Conservation (phyloP, 2,888 invertebrate genomes). For the Oxytorus armatus region DNA sequence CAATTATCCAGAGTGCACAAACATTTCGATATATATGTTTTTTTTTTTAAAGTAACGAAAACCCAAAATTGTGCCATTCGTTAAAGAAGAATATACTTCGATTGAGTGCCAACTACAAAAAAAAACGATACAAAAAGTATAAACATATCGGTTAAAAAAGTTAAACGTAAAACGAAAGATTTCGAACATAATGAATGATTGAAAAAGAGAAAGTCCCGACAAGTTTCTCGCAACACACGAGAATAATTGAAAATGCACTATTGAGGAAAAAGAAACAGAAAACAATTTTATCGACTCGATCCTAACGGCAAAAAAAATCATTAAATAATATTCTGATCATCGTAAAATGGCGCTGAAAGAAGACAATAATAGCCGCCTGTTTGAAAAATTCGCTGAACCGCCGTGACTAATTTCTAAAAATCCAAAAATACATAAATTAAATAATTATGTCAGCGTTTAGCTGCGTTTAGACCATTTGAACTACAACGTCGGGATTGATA, state of each 20-base stretch:
- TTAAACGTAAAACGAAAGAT: conserved; percentile 10
- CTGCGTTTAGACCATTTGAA: no score
- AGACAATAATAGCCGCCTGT: no score
- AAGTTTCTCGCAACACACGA: conserved; percentile 1
- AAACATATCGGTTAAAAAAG: no score
- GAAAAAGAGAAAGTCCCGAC: not conserved
- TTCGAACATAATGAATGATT: not conserved
- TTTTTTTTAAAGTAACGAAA: not conserved
- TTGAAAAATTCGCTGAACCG: no score
- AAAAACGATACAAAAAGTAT: conserved; percentile 35
- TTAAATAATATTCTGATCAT: no score
- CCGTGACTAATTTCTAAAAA: no score
- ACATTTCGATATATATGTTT: not conserved
- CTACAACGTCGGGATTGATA: not conserved
- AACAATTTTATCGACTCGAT: no score
- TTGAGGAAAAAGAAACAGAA: conserved; percentile 33
- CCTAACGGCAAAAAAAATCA: not conserved
- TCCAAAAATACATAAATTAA: no score
- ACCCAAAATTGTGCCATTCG: not conserved
- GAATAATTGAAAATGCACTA: conserved; percentile 56
- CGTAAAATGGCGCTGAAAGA: no score
- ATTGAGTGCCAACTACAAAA: conserved; percentile 41
- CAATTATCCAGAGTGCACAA: conserved; percentile 39
- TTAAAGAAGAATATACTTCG: conserved; percentile 14
- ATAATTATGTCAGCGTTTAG: no score